Percentiles rank a stretch among this genome's conserved stretches.
These are phyloP conservation scores for Sebastes fasciatus DNA, from an alignment of 2,113 vertebrate genomes.

Conservation along the genomic window DNA sequence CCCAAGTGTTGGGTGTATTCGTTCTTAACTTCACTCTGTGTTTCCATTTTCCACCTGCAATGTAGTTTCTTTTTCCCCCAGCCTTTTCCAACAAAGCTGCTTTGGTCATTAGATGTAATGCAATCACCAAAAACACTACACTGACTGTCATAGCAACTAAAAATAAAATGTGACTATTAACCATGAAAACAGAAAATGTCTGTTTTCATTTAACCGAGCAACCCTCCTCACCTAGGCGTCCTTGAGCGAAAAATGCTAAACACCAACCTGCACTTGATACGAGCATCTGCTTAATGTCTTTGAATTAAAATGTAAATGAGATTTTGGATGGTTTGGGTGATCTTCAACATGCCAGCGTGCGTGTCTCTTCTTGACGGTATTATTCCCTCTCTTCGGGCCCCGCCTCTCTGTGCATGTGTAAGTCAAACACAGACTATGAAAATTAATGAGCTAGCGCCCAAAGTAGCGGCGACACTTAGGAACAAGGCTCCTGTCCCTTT, in stretches of 20 bases:
- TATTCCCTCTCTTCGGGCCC: conserved; percentile 1
- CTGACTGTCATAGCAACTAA: background rate
- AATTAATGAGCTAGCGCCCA: conserved; percentile 67
- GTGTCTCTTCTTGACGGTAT: conserved; percentile 42
- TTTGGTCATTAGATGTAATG: conserved; percentile 19
- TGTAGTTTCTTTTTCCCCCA: background rate
- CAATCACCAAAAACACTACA: background rate
- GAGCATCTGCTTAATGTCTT: conserved; percentile 81
- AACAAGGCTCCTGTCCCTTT: conserved; percentile 67
- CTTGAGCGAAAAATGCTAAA: conserved; percentile 71
- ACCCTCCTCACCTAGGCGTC: conserved; percentile 61
- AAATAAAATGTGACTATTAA: conserved; percentile 30
- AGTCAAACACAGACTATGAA: conserved; percentile 70
- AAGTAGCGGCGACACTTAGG: conserved; percentile 62
- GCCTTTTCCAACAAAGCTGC: background rate
- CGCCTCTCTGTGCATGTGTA: conserved; percentile 30
- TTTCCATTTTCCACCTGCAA: background rate
- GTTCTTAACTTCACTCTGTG: background rate
- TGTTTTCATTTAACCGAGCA: conserved; percentile 33
- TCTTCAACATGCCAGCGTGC: conserved; percentile 55
- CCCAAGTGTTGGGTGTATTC: background rate
- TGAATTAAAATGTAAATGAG: conserved; percentile 83
- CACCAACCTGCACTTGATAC: conserved; percentile 58
- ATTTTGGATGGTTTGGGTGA: conserved; percentile 64
- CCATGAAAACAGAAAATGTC: conserved; percentile 41